These are phyloP conservation scores for Smithornis capensis DNA, from an alignment of 2,113 vertebrate species.

Conservation along the genomic window DNA sequence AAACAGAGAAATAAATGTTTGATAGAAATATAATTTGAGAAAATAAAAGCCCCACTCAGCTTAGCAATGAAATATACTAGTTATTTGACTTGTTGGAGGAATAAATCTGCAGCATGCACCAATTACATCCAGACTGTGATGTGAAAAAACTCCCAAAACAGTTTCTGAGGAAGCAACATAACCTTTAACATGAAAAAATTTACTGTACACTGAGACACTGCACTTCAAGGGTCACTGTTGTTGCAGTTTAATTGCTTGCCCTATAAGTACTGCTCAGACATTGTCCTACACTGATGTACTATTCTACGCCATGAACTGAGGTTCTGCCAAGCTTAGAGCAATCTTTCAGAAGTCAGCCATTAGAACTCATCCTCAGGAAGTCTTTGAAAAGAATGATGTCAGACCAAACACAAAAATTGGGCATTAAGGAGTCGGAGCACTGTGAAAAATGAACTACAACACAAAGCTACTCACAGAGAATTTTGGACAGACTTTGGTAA, in stretches of 20 bases:
- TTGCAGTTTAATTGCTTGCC: constrained; percentile 23
- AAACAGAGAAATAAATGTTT: constrained; percentile 67
- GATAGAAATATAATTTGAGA: constrained; percentile 65
- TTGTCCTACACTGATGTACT: neutral
- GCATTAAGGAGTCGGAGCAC: neutral
- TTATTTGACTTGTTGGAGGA: constrained; percentile 16
- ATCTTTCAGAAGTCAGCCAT: neutral
- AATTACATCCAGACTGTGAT: constrained; percentile 7
- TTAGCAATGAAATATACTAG: constrained; percentile 55
- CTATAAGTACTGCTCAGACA: neutral
- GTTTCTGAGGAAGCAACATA: constrained; percentile 31
- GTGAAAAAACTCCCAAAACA: neutral
- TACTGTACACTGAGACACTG: neutral
- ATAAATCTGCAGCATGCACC: constrained; percentile 61
- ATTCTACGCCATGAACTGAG: neutral
- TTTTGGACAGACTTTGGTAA: neutral
- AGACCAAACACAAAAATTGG: neutral
- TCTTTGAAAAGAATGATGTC: constrained; percentile 12
- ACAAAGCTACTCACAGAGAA: neutral
- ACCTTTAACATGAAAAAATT: constrained; percentile 21
- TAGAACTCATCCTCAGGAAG: neutral
- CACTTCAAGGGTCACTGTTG: constrained; percentile 24
- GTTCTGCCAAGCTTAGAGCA: neutral
- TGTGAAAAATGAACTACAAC: neutral
- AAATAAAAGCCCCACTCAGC: constrained; percentile 44